A percentile compares a stretch with the other conserved stretches of the same genome.
phyloP scores from a whole-genome alignment of 2,113 vertebrate genomes.

The Petrocephalus microphthalmus region DNA sequence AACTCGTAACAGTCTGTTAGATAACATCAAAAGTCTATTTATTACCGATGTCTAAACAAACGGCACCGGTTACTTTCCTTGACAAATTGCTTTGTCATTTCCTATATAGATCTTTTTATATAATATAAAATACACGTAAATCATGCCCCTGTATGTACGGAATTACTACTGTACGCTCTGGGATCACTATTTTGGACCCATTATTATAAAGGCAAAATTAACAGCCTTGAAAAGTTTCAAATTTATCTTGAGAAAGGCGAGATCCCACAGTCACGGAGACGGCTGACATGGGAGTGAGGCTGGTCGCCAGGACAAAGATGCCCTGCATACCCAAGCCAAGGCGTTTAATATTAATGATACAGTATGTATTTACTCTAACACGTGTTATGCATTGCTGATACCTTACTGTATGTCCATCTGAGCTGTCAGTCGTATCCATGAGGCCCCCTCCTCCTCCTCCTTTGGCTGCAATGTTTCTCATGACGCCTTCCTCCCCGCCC shows the following conservation, averaged over 20 bases:
- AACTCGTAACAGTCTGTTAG: too few relatives aligned
- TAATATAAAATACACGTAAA: neutral
- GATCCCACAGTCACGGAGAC: neutral
- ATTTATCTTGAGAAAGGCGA: neutral
- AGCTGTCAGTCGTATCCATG: neutral
- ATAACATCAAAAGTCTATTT: neutral
- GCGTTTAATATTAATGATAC: neutral
- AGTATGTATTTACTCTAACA: neutral
- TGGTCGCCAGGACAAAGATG: neutral
- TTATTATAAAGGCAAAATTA: neutral
- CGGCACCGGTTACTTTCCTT: neutral
- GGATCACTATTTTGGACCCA: neutral
- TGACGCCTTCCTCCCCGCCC: neutral
- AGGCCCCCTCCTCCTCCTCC: neutral
- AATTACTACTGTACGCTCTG: neutral
- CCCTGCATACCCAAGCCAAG: neutral
- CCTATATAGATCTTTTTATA: neutral
- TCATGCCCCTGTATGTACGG: neutral
- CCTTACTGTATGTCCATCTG: neutral
- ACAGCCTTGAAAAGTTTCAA: neutral
- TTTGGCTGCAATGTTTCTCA: neutral
- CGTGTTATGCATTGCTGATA: neutral
- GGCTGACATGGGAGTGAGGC: neutral
- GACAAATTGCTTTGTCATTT: neutral
- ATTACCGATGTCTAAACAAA: neutral